Conservation (phyloP, 1,140 invertebrate genomes). For the honey bee (Apis mellifera) region Amel_HAv3.1 CM009931.2:20937001-20937500, state of each 20-base stretch:
- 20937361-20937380: slow-evolving; percentile 19
- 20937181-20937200: too few species aligned
- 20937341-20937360: not conserved
- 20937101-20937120: too few species aligned
- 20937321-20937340: slow-evolving; percentile 1
- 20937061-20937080: slow-evolving; percentile 2
- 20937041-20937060: not conserved
- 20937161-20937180: too few species aligned
- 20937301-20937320: slow-evolving; percentile 26
- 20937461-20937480: not conserved
- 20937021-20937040: slow-evolving; percentile 13
- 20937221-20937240: not conserved
- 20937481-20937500: not conserved
- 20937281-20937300: not conserved
- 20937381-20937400: not conserved
- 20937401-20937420: not conserved
- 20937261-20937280: not conserved
- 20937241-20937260: slow-evolving; percentile 11
- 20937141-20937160: not conserved
- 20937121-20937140: too few species aligned
- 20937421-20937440: not conserved
- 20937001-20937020: not conserved
- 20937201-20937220: too few species aligned
- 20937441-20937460: not conserved
- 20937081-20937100: not conserved